These are phyloP conservation scores for Equus quagga DNA, from an alignment of 2,113 vertebrate species.

Conservation along the genomic window DNA sequence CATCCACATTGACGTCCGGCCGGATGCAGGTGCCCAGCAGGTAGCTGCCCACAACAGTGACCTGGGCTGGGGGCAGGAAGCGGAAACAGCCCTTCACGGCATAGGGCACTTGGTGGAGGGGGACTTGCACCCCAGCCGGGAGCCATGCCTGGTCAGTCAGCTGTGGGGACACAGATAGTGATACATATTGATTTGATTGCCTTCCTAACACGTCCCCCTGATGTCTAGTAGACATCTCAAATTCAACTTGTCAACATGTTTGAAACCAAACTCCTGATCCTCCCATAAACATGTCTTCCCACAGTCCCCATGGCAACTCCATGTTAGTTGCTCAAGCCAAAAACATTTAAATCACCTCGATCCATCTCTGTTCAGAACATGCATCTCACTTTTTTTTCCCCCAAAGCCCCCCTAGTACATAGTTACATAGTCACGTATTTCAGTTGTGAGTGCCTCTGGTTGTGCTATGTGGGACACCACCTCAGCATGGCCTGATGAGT, in stretches of 20 bases:
- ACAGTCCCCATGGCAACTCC: not conserved
- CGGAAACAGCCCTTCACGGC: slow-evolving; percentile 93
- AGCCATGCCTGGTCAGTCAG: slow-evolving; percentile 94
- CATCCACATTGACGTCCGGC: slow-evolving; percentile 92
- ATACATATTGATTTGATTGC: not conserved
- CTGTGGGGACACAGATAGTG: slow-evolving; percentile 80
- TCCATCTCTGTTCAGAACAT: not conserved
- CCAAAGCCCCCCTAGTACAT: no score
- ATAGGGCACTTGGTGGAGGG: slow-evolving; percentile 92
- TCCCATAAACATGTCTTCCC: not conserved
- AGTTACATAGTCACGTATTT: no score
- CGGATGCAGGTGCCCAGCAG: slow-evolving; percentile 94
- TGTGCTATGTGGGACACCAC: no score
- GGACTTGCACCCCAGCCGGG: slow-evolving; percentile 89
- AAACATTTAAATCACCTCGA: slow-evolving; percentile 14
- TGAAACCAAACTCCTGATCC: not conserved
- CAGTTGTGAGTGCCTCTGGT: no score
- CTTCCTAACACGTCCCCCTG: not conserved
- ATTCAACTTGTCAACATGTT: not conserved
- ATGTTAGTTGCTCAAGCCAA: not conserved
- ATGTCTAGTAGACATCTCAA: not conserved
- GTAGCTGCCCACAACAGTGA: slow-evolving; percentile 96
- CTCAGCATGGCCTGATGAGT: no score
- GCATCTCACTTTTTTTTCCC: not conserved
- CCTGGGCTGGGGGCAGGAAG: slow-evolving; percentile 90